Evolutionary conservation across 2,888 invertebrate species (phyloP).

Genomic region (Cerastoderma edule): DNA sequence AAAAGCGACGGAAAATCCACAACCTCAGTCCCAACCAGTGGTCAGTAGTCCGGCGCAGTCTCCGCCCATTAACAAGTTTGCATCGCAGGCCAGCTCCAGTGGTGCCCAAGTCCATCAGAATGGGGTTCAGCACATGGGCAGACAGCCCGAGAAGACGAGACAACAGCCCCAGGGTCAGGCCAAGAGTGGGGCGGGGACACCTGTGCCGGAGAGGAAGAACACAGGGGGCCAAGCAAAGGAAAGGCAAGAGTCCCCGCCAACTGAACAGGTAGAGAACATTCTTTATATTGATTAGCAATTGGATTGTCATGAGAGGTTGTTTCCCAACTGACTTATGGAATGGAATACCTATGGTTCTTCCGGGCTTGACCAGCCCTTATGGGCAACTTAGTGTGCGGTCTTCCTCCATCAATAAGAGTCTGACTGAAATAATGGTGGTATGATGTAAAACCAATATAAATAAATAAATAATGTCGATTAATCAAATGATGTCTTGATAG

Average conservation of each 20-base stretch:
- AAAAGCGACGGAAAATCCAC: conserved; percentile 24
- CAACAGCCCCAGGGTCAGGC: conserved; percentile 63
- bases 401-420: too few species aligned
- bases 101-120: conserved; percentile 21
- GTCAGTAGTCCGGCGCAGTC: not conserved
- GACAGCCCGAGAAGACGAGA: conserved; percentile 40
- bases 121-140: conserved; percentile 28
- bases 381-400: too few species aligned
- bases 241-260: conserved; percentile 54
- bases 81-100: conserved; percentile 6
- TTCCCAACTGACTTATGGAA: too few species aligned
- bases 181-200: conserved; percentile 39
- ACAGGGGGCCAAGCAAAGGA: conserved; percentile 39
- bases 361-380: too few species aligned
- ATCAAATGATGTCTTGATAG: too few species aligned
- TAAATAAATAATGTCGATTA: too few species aligned
- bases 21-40: conserved; percentile 2
- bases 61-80: not conserved
- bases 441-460: too few species aligned
- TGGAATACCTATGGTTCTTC: too few species aligned
- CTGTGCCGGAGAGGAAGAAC: conserved; percentile 23
- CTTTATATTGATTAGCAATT: too few species aligned
- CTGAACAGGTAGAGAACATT: conserved; percentile 63
- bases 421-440: too few species aligned
- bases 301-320: too few species aligned